Percentiles rank a stretch among this genome's conserved stretches.
These are phyloP conservation scores for Aeoliscus strigatus DNA, from an alignment of 2,797 vertebrate genomes.

Conservation along the genomic window DNA sequence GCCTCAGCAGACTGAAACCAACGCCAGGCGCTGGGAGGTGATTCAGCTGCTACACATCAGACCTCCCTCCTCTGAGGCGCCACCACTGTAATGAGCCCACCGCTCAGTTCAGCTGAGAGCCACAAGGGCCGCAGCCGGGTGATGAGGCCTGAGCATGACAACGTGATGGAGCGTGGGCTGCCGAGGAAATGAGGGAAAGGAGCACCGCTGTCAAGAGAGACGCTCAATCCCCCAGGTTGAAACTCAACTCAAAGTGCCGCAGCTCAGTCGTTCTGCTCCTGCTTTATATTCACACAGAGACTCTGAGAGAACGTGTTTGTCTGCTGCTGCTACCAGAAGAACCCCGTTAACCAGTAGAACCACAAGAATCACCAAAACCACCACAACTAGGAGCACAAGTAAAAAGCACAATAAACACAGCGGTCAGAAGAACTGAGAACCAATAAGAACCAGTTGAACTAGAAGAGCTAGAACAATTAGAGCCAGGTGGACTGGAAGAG, in stretches of 20 bases:
- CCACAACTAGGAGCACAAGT: too few relatives aligned
- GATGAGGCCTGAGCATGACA: conserved; percentile 40
- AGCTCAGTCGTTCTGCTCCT: conserved; percentile 14
- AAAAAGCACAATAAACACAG: too few relatives aligned
- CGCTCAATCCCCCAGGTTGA: conserved; percentile 21
- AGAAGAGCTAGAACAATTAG: too few relatives aligned
- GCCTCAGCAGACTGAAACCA: conserved; percentile 43
- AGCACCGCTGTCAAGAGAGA: conserved; percentile 27
- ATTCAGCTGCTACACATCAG: conserved; percentile 54
- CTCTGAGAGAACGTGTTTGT: too few relatives aligned
- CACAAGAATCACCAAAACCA: too few relatives aligned
- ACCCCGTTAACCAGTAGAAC: too few relatives aligned
- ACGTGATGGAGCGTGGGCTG: conserved; percentile 18
- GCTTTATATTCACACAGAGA: too few relatives aligned
- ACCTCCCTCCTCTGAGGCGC: conserved; percentile 30
- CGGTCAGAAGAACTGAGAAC: too few relatives aligned
- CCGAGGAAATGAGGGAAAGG: conserved; percentile 37
- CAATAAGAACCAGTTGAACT: too few relatives aligned
- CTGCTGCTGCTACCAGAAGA: too few relatives aligned
- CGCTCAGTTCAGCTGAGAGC: conserved; percentile 40
- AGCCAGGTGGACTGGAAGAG: too few relatives aligned
- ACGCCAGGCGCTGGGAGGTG: conserved; percentile 26
- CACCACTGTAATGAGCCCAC: conserved; percentile 38
- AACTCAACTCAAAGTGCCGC: too few relatives aligned
- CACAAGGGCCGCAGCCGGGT: conserved; percentile 38